Evolutionary conservation across 2,888 invertebrate genomes (phyloP), one percentile per base, ranked within the genome.

Genomic region (Tiphia femorata): DNA sequence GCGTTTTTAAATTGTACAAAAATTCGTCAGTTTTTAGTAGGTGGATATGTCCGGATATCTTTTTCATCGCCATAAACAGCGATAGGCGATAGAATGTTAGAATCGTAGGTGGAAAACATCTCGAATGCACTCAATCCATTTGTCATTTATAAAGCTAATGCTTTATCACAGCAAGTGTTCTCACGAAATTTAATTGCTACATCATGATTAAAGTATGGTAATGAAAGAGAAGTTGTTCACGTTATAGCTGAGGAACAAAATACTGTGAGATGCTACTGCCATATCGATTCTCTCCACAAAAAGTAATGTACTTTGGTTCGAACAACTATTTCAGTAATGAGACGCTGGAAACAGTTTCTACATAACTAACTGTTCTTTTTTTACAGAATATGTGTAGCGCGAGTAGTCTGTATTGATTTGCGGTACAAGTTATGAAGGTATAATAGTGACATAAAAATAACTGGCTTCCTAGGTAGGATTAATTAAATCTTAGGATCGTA

Each of bases 381-480:
- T 66, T 56, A 62, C 63, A 60, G 55, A 60, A 64, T 54, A 62
- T 55, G 49, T 40, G 58, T 61, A 62, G 61, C 64, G 67, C 75
- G 72, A 73, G 72, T 73, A 73, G 63, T 67, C 72, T 69, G 71
- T 72, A 72, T 71, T 66, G 67, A 75, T 72, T 68, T 61, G 58
- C 59, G 35, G 50, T 51, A 53, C 53, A 43, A 30, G 21, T 47
- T 56, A 61, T 57, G 59, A 64, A n/a, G n/a, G n/a, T n/a, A n/a
- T n/a, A n/a, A 16, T 48, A 58, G 60, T 49, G 57, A 61, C 44
- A 58, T 67, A 58, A 64, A 65, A 57, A 65, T 72, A 70, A 74
- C 70, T 67, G 75, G 77, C 76, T 76, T 78, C 71, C 73, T 77
- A 76, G 76, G 30, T 74, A 75, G 69, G 66, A 64, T 67, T 76